Conservation (phyloP, 92 coral and sea anemone genomes). For the Plumapathes pennacea region DNA sequence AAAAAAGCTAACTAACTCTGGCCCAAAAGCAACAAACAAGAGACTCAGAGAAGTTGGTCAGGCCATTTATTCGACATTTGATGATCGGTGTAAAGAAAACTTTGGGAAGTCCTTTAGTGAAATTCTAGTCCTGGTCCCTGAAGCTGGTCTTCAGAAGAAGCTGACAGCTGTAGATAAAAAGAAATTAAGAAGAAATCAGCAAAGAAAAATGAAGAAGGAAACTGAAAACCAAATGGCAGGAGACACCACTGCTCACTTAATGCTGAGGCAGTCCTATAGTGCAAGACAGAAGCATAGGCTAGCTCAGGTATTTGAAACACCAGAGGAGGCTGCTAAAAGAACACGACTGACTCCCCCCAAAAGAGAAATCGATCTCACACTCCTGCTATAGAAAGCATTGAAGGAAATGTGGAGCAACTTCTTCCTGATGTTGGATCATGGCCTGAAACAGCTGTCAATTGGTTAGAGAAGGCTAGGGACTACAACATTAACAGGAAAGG, state of each 20-base stretch:
- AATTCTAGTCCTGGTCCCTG: conserved; percentile 26
- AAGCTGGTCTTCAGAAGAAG: conserved; percentile 22
- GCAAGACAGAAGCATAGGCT: conserved; percentile 14
- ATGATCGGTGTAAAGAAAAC: conserved; percentile 30
- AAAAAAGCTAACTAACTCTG: background rate
- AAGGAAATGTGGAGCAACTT: conserved; percentile 8
- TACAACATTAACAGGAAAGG: conserved; percentile 19
- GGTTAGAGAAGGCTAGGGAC: conserved; percentile 28
- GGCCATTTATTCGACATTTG: conserved; percentile 13
- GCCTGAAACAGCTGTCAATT: conserved; percentile 12
- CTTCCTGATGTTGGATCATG: conserved; percentile 12
- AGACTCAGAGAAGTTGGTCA: conserved; percentile 20
- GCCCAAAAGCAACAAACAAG: conserved; percentile 10
- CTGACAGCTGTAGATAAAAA: conserved; percentile 27
- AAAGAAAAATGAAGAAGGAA: conserved; percentile 15
- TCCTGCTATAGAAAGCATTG: conserved; percentile 10
- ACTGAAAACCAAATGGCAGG: conserved; percentile 9
- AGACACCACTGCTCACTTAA: conserved; percentile 12
- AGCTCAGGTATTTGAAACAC: conserved; percentile 42
- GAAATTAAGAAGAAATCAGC: conserved; percentile 7
- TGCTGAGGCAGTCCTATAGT: conserved; percentile 14
- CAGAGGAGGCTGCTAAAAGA: conserved; percentile 18
- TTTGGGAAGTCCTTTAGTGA: conserved; percentile 22
- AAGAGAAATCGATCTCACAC: conserved; percentile 16
- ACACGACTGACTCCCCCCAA: conserved; percentile 9